Percentiles rank a stretch among this genome's conserved stretches.
Conservation (phyloP, 2,797 vertebrate genomes). For the Pseudocheirus occidentalis region DNA sequence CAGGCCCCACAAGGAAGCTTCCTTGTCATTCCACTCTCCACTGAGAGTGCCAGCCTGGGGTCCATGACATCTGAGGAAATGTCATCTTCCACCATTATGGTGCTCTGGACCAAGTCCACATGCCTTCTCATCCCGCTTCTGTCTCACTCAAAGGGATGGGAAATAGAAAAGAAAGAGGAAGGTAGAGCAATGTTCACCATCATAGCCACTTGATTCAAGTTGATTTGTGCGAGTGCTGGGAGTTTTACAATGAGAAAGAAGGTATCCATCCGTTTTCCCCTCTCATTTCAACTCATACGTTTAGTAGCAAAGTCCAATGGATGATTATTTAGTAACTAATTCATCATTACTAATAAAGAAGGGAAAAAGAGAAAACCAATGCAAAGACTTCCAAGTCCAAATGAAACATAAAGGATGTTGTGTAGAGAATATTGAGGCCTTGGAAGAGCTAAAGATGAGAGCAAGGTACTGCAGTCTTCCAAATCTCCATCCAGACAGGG, state of each 20-base stretch:
- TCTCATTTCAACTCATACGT: neutral
- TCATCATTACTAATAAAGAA: neutral
- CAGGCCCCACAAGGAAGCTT: neutral
- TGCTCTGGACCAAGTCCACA: neutral
- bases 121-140: neutral
- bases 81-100: neutral
- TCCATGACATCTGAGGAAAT: neutral
- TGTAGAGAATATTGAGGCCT: neutral
- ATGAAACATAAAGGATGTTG: neutral
- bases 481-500: neutral
- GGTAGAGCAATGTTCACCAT: neutral
- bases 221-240: neutral
- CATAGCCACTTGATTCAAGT: neutral
- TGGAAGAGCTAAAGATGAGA: neutral
- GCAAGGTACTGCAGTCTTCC: neutral
- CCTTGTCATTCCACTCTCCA: neutral
- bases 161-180: neutral
- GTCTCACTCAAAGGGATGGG: neutral
- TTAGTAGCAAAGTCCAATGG: neutral
- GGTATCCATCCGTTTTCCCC: neutral
- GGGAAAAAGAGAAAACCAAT: neutral
- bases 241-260: neutral
- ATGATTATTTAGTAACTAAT: neutral
- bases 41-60: neutral
- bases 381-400: neutral